Percentiles rank a stretch among this genome's conserved stretches.
Conservation (phyloP, 2,888 invertebrate genomes). For the Cyclophora punctaria region DNA sequence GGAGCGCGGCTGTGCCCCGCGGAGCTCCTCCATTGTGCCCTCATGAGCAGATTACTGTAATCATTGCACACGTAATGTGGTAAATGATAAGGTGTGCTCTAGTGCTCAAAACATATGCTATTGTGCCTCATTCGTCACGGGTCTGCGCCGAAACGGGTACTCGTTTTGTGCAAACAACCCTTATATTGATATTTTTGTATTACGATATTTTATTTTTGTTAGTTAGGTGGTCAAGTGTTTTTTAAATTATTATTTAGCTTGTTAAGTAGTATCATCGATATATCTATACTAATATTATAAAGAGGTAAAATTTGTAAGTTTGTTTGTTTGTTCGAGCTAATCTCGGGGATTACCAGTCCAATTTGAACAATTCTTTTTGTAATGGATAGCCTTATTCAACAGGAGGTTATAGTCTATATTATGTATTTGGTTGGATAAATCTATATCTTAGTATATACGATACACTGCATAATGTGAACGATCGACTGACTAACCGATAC, state of each 20-base stretch:
- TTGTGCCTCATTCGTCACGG: constrained; percentile 67
- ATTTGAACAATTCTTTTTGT: too few relatives aligned
- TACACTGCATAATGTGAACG: too few relatives aligned
- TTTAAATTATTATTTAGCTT: too few relatives aligned
- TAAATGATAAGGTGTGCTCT: constrained; percentile 72
- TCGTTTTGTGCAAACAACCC: constrained; percentile 36
- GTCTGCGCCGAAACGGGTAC: constrained; percentile 26
- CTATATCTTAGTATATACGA: too few relatives aligned
- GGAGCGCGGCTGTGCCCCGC: constrained; percentile 51
- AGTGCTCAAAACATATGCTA: constrained; percentile 72
- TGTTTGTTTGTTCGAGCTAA: too few relatives aligned
- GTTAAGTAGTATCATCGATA: not conserved
- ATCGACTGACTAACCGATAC: too few relatives aligned
- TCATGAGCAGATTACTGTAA: constrained; percentile 72
- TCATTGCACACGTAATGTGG: constrained; percentile 70
- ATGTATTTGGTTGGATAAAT: too few relatives aligned
- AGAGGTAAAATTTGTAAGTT: too few relatives aligned
- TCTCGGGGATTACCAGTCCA: too few relatives aligned
- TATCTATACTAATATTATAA: too few relatives aligned
- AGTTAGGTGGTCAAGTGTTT: not conserved
- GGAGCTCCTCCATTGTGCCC: constrained; percentile 62
- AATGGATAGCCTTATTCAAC: too few relatives aligned
- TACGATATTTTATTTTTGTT: not conserved
- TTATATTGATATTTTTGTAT: constrained; percentile 20
- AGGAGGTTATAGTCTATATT: too few relatives aligned